phyloP scores from a whole-genome alignment of 2,113 vertebrate genomes.

The Salminus brasiliensis region DNA sequence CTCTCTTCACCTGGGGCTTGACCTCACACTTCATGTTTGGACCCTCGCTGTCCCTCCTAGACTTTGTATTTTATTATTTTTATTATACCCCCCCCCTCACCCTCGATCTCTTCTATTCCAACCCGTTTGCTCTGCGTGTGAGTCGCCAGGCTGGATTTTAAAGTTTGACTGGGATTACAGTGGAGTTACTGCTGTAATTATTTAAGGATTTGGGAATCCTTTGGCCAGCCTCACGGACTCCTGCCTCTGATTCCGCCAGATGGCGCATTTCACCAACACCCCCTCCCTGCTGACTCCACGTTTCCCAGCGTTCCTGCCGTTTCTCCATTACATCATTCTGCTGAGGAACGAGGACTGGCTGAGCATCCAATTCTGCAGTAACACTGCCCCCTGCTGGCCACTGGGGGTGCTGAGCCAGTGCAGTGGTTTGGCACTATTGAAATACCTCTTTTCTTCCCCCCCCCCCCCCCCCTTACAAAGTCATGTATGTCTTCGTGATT shows the following conservation, averaged over 20 bases:
- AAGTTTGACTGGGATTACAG: conserved; percentile 10
- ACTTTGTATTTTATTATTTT: not conserved
- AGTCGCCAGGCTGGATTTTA: not conserved
- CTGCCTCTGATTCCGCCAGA: not conserved
- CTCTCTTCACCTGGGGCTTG: conserved; percentile 3
- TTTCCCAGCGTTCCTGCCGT: not conserved
- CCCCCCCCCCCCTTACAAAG: not conserved
- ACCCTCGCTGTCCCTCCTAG: not conserved
- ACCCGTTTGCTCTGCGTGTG: conserved; percentile 13
- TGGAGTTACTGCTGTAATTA: conserved; percentile 34
- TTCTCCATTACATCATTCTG: not conserved
- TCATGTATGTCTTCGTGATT: not conserved
- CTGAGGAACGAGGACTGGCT: not conserved
- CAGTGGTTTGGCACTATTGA: not conserved
- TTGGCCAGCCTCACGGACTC: not conserved
- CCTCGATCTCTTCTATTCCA: conserved; percentile 3
- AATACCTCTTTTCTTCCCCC: too few species aligned
- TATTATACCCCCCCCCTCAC: not conserved
- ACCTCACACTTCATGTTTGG: not conserved
- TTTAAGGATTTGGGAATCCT: conserved; percentile 6
- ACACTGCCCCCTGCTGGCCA: conserved; percentile 10
- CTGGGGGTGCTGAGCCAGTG: not conserved
- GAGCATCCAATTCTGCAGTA: not conserved
- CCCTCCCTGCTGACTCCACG: not conserved
- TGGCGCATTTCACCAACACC: conserved; percentile 20